phyloP scores from a whole-genome alignment of 2,888 invertebrate species.

The Sipha maydis region DNA sequence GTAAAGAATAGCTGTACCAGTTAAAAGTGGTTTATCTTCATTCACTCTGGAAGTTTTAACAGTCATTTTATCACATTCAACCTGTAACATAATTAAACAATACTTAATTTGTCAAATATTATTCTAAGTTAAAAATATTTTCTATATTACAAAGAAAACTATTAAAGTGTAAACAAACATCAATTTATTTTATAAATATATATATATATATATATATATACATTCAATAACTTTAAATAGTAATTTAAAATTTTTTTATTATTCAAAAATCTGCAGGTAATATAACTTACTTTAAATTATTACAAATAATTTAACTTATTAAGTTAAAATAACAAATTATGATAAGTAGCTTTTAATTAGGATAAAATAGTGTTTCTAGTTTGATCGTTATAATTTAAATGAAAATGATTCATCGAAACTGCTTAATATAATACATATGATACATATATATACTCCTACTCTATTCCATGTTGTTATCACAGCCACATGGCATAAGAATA shows the following conservation, averaged over 20 bases:
- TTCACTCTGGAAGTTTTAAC: conserved; percentile 50
- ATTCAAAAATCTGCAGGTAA: background rate
- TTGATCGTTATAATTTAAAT: conserved; percentile 27
- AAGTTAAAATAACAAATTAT: background rate
- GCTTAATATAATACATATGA: background rate
- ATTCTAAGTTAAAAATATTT: background rate
- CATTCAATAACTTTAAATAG: too few relatives aligned
- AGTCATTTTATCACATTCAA: conserved; percentile 47
- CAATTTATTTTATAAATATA: too few relatives aligned
- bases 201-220: too few relatives aligned
- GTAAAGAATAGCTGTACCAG: conserved; percentile 50
- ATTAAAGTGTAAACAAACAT: background rate
- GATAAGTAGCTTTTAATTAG: background rate
- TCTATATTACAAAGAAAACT: background rate
- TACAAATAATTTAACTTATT: background rate
- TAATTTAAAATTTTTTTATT: too few relatives aligned
- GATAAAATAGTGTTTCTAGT: conserved; percentile 12
- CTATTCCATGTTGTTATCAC: conserved; percentile 23
- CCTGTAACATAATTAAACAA: conserved; percentile 14
- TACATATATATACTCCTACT: conserved; percentile 39
- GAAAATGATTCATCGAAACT: conserved; percentile 3
- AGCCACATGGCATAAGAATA: conserved; percentile 8
- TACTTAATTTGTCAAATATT: background rate
- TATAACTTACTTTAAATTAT: conserved; percentile 23
- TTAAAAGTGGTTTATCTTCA: conserved; percentile 58